phyloP scores from a whole-genome alignment of 2,888 invertebrate genomes.

The Diploptera punctata region DNA sequence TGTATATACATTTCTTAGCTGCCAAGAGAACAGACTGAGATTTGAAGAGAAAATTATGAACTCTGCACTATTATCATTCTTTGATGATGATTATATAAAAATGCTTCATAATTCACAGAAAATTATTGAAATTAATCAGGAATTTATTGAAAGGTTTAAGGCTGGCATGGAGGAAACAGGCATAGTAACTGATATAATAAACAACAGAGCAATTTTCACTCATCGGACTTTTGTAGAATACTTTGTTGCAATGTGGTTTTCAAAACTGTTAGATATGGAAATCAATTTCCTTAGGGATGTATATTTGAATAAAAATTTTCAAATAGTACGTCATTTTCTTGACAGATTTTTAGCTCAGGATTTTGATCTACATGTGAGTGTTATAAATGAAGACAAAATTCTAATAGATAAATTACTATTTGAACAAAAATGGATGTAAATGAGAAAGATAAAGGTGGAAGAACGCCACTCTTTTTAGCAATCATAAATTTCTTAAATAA shows the following conservation, averaged over 20 bases:
- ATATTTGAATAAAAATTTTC: too few species aligned
- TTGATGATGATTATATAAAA: background rate
- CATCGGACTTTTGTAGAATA: background rate
- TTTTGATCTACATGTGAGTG: background rate
- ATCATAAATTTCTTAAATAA: background rate
- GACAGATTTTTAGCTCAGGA: background rate
- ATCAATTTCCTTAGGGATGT: background rate
- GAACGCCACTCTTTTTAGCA: background rate
- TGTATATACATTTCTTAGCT: background rate
- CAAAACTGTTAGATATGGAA: too few species aligned
- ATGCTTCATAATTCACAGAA: background rate
- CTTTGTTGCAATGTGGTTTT: background rate
- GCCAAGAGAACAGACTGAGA: too few species aligned
- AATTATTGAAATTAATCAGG: background rate
- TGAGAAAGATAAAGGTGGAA: background rate
- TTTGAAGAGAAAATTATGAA: background rate
- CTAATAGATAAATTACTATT: background rate
- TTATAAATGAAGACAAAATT: background rate
- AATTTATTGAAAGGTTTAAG: background rate
- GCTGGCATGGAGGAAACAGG: background rate
- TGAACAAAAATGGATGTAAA: too few species aligned
- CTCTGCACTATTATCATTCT: background rate
- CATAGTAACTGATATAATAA: background rate
- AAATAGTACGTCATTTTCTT: background rate
- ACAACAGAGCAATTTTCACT: background rate